phyloP scores from a whole-genome alignment of 1,140 invertebrate genomes.

The Archivesica marissinica region DNA sequence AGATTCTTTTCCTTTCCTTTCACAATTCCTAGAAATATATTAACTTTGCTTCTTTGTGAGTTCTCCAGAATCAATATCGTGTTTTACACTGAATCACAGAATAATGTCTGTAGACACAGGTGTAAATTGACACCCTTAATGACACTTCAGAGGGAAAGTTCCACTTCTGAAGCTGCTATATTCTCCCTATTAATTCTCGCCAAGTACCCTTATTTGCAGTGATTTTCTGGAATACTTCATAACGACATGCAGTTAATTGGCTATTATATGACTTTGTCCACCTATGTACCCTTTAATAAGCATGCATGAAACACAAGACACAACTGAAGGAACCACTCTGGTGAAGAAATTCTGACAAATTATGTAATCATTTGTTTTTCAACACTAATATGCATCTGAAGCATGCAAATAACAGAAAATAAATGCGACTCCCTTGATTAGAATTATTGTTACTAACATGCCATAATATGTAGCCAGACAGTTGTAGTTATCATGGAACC shows the following conservation, averaged over 20 bases:
- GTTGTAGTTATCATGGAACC: no score
- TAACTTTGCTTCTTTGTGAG: no score
- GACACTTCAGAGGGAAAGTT: constrained; percentile 9
- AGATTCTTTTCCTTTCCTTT: no score
- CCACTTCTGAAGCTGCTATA: neutral
- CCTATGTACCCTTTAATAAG: neutral
- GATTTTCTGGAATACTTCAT: constrained; percentile 1
- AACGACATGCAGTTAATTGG: constrained; percentile 26
- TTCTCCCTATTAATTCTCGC: constrained; percentile 28
- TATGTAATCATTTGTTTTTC: no score
- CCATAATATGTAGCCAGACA: no score
- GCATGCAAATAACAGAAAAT: no score
- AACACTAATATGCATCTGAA: no score
- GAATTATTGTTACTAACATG: no score
- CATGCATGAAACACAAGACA: neutral
- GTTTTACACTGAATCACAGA: constrained; percentile 19
- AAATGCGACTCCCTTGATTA: no score
- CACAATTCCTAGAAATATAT: no score
- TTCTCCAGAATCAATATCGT: constrained; percentile 34
- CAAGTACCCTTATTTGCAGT: constrained; percentile 21
- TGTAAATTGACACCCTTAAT: constrained; percentile 30
- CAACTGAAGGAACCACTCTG: no score
- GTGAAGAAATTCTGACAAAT: no score
- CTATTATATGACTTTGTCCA: neutral
- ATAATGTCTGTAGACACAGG: constrained; percentile 15